Percentiles rank a stretch among this genome's conserved stretches.
phyloP scores from a whole-genome alignment of 2,888 invertebrate species.

The Clostera curtula region DNA sequence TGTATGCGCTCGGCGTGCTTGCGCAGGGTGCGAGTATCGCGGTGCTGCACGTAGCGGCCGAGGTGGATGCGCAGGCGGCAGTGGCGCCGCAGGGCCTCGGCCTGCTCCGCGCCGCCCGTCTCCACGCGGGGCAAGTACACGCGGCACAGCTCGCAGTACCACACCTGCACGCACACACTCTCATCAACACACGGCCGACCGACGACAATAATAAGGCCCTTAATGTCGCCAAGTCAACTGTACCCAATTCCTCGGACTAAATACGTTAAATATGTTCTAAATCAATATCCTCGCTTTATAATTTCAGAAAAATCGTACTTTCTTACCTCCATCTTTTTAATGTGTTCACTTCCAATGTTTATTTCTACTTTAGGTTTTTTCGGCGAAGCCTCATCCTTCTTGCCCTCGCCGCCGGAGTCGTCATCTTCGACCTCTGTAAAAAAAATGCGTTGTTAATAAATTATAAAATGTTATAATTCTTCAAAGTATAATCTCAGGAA shows the following conservation, averaged over 20 bases:
- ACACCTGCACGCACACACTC: slow-evolving; percentile 40
- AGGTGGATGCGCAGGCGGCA: slow-evolving; percentile 85
- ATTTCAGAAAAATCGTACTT: no score
- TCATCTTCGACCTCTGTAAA: slow-evolving; percentile 74
- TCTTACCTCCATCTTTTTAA: slow-evolving; percentile 82
- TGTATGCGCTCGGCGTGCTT: slow-evolving; percentile 82
- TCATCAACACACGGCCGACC: not conserved
- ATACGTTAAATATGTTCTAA: no score
- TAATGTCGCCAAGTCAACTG: no score
- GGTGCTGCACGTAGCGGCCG: slow-evolving; percentile 84
- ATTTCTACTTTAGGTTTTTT: slow-evolving; percentile 79
- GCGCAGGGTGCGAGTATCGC: slow-evolving; percentile 83
- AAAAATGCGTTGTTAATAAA: no score
- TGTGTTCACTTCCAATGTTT: slow-evolving; percentile 84
- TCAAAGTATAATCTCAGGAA: no score
- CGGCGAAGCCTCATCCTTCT: slow-evolving; percentile 66
- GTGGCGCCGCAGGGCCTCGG: slow-evolving; percentile 79
- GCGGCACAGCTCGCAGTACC: slow-evolving; percentile 87
- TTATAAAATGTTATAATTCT: slow-evolving; percentile 1
- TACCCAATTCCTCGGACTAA: no score
- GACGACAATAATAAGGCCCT: not conserved
- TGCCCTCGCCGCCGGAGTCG: slow-evolving; percentile 73
- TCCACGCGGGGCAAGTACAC: slow-evolving; percentile 79
- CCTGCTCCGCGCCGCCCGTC: slow-evolving; percentile 62
- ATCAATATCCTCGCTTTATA: no score